Conservation (phyloP, 1,140 invertebrate species). For the Contarinia nasturtii region DNA sequence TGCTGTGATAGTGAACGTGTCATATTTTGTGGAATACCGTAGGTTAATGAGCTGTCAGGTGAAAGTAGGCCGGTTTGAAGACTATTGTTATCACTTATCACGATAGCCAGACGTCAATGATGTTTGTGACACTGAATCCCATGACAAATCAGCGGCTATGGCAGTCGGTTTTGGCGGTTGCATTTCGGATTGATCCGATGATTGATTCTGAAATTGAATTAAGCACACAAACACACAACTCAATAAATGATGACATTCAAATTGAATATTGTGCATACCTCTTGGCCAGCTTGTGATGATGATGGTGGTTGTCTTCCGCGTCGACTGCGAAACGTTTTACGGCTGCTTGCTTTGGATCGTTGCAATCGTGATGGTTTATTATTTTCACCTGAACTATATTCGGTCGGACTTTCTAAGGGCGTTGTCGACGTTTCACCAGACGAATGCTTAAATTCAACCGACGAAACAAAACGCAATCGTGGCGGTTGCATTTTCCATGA, state of each 20-base stretch:
- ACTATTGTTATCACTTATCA: constrained; percentile 36
- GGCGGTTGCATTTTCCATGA: constrained; percentile 28
- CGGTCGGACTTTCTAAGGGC: constrained; percentile 44
- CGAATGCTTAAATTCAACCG: constrained; percentile 22
- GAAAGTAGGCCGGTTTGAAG: constrained; percentile 31
- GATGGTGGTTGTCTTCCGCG: constrained; percentile 40
- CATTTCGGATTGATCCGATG: constrained; percentile 7
- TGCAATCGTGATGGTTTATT: constrained; percentile 58
- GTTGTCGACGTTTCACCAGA: constrained; percentile 51
- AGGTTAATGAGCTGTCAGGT: constrained; percentile 23
- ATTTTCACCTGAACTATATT: constrained; percentile 42
- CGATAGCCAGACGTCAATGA: constrained; percentile 66
- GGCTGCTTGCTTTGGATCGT: constrained; percentile 78
- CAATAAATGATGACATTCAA: too few species aligned
- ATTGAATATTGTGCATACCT: too few species aligned
- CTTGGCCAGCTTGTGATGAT: constrained; percentile 9
- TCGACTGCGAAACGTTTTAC: constrained; percentile 78
- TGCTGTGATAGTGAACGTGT: too few species aligned
- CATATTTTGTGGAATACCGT: too few species aligned
- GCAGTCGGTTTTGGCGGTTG: constrained; percentile 18
- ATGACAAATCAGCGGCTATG: constrained; percentile 37
- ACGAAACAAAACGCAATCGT: constrained; percentile 59
- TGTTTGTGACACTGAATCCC: constrained; percentile 57
- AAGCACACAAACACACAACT: too few species aligned
- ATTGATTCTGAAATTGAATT: constrained; percentile 4